These are phyloP conservation scores for Beroe forskalii DNA, from an alignment of 37 sponge, comb jelly and placozoan genomes.

Conservation along the genomic window DNA sequence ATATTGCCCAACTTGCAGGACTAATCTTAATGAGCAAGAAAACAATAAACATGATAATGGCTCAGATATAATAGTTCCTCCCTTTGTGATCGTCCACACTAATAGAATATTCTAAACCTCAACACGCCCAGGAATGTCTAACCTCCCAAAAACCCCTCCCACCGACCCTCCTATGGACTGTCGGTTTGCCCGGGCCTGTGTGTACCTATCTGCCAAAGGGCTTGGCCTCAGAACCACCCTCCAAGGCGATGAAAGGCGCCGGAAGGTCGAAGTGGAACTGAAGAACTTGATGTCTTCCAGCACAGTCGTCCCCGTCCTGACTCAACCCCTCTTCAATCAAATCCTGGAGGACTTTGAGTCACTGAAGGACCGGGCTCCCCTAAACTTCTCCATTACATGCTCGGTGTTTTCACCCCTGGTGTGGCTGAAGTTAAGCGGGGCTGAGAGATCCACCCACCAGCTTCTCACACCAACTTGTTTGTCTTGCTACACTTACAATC, in stretches of 20 bases:
- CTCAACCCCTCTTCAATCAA: neutral
- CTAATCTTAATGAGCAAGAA: too few relatives aligned
- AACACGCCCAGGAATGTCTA: too few relatives aligned
- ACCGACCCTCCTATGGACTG: neutral
- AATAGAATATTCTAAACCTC: too few relatives aligned
- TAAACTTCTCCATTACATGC: neutral
- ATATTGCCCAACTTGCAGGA: too few relatives aligned
- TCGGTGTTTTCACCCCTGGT: slow-evolving; percentile 7
- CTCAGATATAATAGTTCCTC: too few relatives aligned
- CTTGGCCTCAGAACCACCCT: neutral
- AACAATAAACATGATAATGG: too few relatives aligned
- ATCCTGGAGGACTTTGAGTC: neutral
- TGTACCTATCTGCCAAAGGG: slow-evolving; percentile 7
- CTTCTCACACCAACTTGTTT: neutral
- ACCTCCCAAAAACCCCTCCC: neutral
- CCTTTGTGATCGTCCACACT: too few relatives aligned
- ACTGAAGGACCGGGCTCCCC: neutral
- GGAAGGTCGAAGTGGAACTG: neutral
- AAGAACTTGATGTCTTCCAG: neutral
- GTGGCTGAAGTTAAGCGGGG: neutral
- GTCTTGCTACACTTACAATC: neutral
- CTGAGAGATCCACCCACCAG: neutral
- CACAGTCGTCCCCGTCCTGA: neutral
- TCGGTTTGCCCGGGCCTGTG: slow-evolving; percentile 3
- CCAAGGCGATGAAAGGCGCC: neutral